Evolutionary conservation across 1,140 invertebrate genomes (phyloP), one percentile per base, ranked within the genome.

Genomic region (Zaprionus nigranus): DNA sequence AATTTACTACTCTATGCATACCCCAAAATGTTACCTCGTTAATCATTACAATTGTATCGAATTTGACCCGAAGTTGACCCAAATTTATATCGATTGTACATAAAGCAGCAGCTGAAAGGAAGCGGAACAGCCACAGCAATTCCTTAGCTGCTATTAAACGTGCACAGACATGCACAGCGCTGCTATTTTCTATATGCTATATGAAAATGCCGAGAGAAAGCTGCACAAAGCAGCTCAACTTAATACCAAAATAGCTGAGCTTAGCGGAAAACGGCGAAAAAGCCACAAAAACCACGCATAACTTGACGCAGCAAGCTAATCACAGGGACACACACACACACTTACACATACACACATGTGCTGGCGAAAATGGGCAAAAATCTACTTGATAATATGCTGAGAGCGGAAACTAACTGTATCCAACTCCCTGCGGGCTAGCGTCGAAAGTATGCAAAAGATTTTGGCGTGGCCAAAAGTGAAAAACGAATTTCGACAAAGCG

Each of bases 401-500:
- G 53, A 22, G 28, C 56, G 30, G 30, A 56, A 65, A 78, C 72
- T 62, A 65, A 46, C 51, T 51, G 28, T 66, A 56, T 43, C n/a
- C n/a, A 46, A 7, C n/a, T 79, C 63, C 22, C 28, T 30, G 59
- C 53, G 59, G 30, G 15, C 4, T 15, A 13, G 15, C 38, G 40
- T 17, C n/a, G n/a, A 67, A 83, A 87, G 84, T 84, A 88, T 88
- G 81, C 85, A 68, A 84, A 73, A 71, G 81, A 88, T 72, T 83
- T 78, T 22, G 58, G 54, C 72, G 65, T 63, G 70, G 60, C 59
- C 43, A 22, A 26, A 12, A 36, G 43, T 28, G 38, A 20, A 64
- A 88, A 83, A 78, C 83, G 76, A 87, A 83, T 85, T 88, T 88
- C 75, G 78, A 46, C 84, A 82, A 81, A 88, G 83, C 77, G 80